Conservation (phyloP, 2,888 invertebrate species). For the Amblyjoppa fuscipennis region DNA sequence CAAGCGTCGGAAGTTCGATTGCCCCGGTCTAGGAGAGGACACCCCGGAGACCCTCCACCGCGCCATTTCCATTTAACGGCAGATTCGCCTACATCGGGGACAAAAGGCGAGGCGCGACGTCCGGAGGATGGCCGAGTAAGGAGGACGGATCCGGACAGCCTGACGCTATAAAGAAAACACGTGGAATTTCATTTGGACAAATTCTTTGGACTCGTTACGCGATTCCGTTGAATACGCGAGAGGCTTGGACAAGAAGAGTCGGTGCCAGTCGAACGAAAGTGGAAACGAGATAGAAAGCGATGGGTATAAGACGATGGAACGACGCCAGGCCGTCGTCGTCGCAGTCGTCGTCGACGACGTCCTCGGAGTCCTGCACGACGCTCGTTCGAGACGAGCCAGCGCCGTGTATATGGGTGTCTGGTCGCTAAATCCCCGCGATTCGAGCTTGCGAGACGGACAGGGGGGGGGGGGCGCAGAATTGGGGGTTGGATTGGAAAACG, state of each 20-base stretch:
- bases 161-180: slow-evolving; percentile 50
- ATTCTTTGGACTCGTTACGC: slow-evolving; percentile 81
- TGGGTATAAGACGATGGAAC: slow-evolving; percentile 43
- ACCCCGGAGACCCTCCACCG: not conserved
- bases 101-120: not conserved
- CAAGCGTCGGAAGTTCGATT: slow-evolving; percentile 28
- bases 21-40: slow-evolving; percentile 1
- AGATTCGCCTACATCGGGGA: not conserved
- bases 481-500: slow-evolving; percentile 12
- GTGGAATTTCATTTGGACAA: slow-evolving; percentile 81
- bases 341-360: slow-evolving; percentile 42
- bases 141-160: not conserved
- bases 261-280: slow-evolving; percentile 5
- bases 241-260: slow-evolving; percentile 43
- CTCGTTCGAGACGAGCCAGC: slow-evolving; percentile 30
- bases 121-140: not conserved
- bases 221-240: slow-evolving; percentile 63
- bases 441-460: not conserved
- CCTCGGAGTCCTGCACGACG: not conserved
- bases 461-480: not conserved
- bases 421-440: slow-evolving; percentile 45
- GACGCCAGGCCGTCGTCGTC: slow-evolving; percentile 59
- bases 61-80: not conserved
- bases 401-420: slow-evolving; percentile 45
- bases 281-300: slow-evolving; percentile 27